phyloP scores from a whole-genome alignment of 2,888 invertebrate species.

The Agrilus mali region DNA sequence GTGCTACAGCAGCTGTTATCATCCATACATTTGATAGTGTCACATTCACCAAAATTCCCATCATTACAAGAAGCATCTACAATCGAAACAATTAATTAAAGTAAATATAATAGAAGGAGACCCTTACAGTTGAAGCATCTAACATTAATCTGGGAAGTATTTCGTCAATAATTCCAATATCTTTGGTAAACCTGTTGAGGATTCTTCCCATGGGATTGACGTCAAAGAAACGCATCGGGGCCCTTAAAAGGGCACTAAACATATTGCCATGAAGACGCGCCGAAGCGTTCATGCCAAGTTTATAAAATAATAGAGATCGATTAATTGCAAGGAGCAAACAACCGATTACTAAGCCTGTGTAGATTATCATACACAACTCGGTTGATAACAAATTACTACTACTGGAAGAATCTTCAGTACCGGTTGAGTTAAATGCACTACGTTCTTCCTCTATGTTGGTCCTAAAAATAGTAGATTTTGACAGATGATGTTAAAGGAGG shows the following conservation, averaged over 20 bases:
- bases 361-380: too few relatives aligned
- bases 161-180: conserved; percentile 52
- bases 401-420: too few relatives aligned
- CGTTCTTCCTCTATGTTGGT: too few relatives aligned
- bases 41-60: conserved; percentile 57
- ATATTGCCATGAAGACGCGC: conserved; percentile 69
- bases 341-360: too few relatives aligned
- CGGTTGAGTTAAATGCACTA: too few relatives aligned
- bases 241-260: conserved; percentile 64
- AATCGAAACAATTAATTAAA: conserved; percentile 1
- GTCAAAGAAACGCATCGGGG: conserved; percentile 81
- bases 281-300: conserved; percentile 63
- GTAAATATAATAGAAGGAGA: conserved; percentile 14
- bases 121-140: conserved; percentile 38
- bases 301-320: conserved; percentile 19
- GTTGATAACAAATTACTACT: too few relatives aligned
- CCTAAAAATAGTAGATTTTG: too few relatives aligned
- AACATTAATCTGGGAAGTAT: conserved; percentile 40
- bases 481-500: too few relatives aligned
- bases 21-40: conserved; percentile 54
- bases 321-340: conserved; percentile 41
- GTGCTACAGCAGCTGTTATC: conserved; percentile 44
- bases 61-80: conserved; percentile 48
- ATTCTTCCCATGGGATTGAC: conserved; percentile 67
- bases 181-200: conserved; percentile 66